Evolutionary conservation across 2,888 invertebrate species (phyloP), one percentile per base, ranked within the genome.

Genomic region (Torymus auratus): DNA sequence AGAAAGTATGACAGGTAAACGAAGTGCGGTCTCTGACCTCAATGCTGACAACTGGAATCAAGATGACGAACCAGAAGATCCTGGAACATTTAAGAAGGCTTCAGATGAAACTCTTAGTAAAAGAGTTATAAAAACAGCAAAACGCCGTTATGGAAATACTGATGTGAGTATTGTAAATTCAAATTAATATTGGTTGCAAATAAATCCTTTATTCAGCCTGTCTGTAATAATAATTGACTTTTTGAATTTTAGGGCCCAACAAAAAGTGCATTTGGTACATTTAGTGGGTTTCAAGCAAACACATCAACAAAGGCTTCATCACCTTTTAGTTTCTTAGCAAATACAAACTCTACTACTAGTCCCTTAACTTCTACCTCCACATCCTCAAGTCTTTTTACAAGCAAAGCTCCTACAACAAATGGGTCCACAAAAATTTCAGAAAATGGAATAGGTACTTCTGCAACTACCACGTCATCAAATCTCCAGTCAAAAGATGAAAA

Each of bases 41-140:
- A 96, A 95, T 91, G 96, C 95, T 86, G 95, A 96, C 13, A 97
- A 97, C 89, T 97, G 97, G 97, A 94, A 97, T 88, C 91, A 94
- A 81, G 96, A 96, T 76, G 95, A 96, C 1, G 94, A 94, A 70
- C 92, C 93, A 0, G 96, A 96, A 88, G 95, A 96, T 86, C 94
- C 94, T 84, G 97, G 97, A 11, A 93, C 92, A 55, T 97, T 96
- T 89, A 92, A 92, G 85, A 94, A 94, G 15, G 93, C 95, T 1
- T 82, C 93, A 0, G 93, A 94, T 56, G 95, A 96, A 67, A 93
- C 95, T 81, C 89, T 98, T 23, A 94, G 95, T 87, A 93, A 93
- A 85, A 94, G 98, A 88, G 93, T 95, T 78, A 95, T 98, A 69
- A 95, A 94, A 91, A 95, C 94, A 83, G 98, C 97, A 2, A 95